These are phyloP conservation scores for Propsilocerus akamusi DNA, from an alignment of 1,140 invertebrate species.

Conservation along the genomic window DNA sequence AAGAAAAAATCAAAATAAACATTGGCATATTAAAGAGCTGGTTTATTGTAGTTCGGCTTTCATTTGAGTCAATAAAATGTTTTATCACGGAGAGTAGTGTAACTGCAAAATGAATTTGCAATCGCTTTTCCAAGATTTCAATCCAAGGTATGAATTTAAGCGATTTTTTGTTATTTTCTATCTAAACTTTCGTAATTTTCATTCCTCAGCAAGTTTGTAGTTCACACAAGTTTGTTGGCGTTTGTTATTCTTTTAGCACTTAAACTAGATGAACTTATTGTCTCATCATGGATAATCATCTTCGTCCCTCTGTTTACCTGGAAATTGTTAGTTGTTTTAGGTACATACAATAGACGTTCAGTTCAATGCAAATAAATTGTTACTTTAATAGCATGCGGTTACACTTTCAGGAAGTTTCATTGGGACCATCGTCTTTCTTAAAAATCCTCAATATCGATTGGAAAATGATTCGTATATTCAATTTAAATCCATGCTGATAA, in stretches of 20 bases:
- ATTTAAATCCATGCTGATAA: slow-evolving; percentile 94
- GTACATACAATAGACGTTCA: too few species aligned
- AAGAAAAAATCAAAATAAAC: too few species aligned
- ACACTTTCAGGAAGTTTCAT: too few species aligned
- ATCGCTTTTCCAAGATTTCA: slow-evolving; percentile 78
- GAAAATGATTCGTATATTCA: slow-evolving; percentile 92
- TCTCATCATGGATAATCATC: slow-evolving; percentile 29
- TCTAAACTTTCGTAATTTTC: slow-evolving; percentile 14
- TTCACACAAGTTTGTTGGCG: slow-evolving; percentile 77
- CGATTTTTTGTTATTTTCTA: slow-evolving; percentile 8
- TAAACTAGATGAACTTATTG: slow-evolving; percentile 65
- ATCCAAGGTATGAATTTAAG: slow-evolving; percentile 52
- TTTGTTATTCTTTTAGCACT: slow-evolving; percentile 82
- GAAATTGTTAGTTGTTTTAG: slow-evolving; percentile 79
- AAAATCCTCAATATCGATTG: slow-evolving; percentile 37
- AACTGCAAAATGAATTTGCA: slow-evolving; percentile 77
- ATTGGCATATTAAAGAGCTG: too few species aligned
- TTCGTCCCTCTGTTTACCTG: slow-evolving; percentile 94
- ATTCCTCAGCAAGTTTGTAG: slow-evolving; percentile 77
- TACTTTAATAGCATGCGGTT: too few species aligned
- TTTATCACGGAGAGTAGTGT: too few species aligned
- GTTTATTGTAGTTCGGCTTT: too few species aligned
- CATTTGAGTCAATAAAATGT: too few species aligned
- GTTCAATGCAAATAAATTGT: too few species aligned
- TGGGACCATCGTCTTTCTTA: slow-evolving; percentile 65